Evolutionary conservation across 2,113 vertebrate genomes (phyloP), one percentile per base, ranked within the genome.

Genomic region (Ceuthmochares aereus): DNA sequence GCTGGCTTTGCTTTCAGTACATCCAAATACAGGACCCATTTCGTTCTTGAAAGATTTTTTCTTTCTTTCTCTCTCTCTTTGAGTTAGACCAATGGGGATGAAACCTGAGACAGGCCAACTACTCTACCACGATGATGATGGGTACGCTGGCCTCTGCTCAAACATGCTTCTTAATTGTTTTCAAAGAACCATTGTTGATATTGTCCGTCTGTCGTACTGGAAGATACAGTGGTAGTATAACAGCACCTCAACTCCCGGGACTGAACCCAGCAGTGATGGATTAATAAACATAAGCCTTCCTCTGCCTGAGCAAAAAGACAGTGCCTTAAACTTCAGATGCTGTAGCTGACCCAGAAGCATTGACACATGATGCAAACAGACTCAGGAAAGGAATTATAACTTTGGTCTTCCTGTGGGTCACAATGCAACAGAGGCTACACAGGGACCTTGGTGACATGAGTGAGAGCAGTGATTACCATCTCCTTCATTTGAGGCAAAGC

Each of bases 161-260:
- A 59, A 92, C 94, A 84, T 26, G 13, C 49, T 90, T 83, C 55
- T 58, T 88, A 69, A 82, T 66, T 84, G 45, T 80, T 95, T 95
- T 70, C 59, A 23, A 90, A 80, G 42, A 80, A n/a, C 45, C 10
- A 12, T 32, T 37, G 36, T 37, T 80, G 85, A 14, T 83, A 73
- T n/a, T 83, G 78, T 51, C 26, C 79, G 66, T 49, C 76, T 86
- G 78, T 83, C 36, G 55, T 67, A 14, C n/a, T 56, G 47, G 22
- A 72, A 76, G 43, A 70, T 37, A n/a, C 21, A 73, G 34, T 7
- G 82, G 37, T 17, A 60, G 25, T 49, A 8, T 10, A 76, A 30
- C 14, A 63, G 64, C 58, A 85, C 4, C 21, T 34, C n/a, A 40
- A 4, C 54, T 20, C 43, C 32, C 72, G 42, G 30, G 64, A 45